phyloP scores from a whole-genome alignment of 1,140 invertebrate species.

The Plodia interpunctella region DNA sequence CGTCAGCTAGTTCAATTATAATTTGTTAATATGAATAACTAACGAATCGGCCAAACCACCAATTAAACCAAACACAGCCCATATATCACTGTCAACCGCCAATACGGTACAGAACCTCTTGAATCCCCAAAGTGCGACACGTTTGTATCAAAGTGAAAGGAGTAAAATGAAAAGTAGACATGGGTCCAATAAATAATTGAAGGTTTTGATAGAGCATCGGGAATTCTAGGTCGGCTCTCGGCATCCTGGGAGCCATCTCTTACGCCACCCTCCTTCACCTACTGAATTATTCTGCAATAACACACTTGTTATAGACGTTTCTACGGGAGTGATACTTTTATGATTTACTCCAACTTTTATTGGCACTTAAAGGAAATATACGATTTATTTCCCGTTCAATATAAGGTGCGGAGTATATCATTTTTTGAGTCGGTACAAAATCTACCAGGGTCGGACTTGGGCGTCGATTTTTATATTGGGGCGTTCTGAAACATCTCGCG shows the following conservation, averaged over 20 bases:
- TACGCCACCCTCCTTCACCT: conserved; percentile 58
- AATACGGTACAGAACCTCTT: conserved; percentile 39
- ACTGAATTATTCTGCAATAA: conserved; percentile 76
- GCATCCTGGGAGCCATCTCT: conserved; percentile 68
- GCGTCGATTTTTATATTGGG: conserved; percentile 53
- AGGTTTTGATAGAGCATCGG: conserved; percentile 67
- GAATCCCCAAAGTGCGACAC: conserved; percentile 54
- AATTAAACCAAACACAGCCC: conserved; percentile 39
- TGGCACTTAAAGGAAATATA: conserved; percentile 75
- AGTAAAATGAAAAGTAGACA: conserved; percentile 75
- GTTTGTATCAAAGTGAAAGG: conserved; percentile 61
- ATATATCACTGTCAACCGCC: conserved; percentile 48
- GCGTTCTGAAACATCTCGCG: conserved; percentile 22
- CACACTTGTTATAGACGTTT: conserved; percentile 74
- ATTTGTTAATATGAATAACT: conserved; percentile 7
- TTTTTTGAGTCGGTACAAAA: conserved; percentile 58
- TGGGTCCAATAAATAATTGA: conserved; percentile 75
- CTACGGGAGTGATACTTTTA: conserved; percentile 72
- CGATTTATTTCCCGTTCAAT: conserved; percentile 74
- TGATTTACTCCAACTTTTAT: conserved; percentile 76
- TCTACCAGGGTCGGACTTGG: conserved; percentile 44
- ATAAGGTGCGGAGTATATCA: conserved; percentile 69
- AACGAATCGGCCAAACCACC: conserved; percentile 25
- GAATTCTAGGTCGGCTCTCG: conserved; percentile 53
- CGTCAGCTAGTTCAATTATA: conserved; percentile 6